Evolutionary conservation across 1,140 invertebrate species (phyloP), one percentile per base, ranked within the genome.

Genomic region (Holotrichia oblita): DNA sequence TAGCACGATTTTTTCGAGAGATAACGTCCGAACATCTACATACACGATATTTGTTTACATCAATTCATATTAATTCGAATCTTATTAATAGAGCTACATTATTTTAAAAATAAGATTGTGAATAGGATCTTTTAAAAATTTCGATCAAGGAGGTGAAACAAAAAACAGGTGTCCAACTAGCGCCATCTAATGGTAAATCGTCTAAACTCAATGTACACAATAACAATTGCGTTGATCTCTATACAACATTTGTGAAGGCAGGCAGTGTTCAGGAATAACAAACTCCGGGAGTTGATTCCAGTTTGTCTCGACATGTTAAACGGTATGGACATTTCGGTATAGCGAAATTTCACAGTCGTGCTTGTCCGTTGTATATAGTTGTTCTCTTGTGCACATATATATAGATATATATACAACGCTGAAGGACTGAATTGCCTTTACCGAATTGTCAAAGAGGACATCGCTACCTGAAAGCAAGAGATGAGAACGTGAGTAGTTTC

Each of bases 211-310:
- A 69, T 27, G 22, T 69, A 69, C 22, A 69, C 61, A 69, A 69
- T 69, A 69, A 69, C 61, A 69, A 69, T 14, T 69, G 61, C 22
- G 61, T 69, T 48, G 10, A 17, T 27, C 22, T 69, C 22, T 24
- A n/a, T n/a, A 69, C 48, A 7, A 34, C 27, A n/a, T 55, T n/a
- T n/a, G n/a, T n/a, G n/a, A n/a, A n/a, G 48, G 3, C 14, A 7
- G 14, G 48, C n/a, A n/a, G n/a, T n/a, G n/a, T 44, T 44, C 42
- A 34, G 27, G n/a, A 34, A 34, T 34, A 34, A 34, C 27, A 34
- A 34, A 34, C 27, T 34, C 27, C 42, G 42, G 42, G 42, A 44
- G 12, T 7, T 14, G 48, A 55, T 55, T 55, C 48, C 48, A 55
- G 48, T 55, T 55, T 55, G 48, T 55, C 48, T 55, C 48, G 48